Base-by-base conservation (phyloP, 2,888 invertebrate species). In the Amphipyra tragopoginis region DNA sequence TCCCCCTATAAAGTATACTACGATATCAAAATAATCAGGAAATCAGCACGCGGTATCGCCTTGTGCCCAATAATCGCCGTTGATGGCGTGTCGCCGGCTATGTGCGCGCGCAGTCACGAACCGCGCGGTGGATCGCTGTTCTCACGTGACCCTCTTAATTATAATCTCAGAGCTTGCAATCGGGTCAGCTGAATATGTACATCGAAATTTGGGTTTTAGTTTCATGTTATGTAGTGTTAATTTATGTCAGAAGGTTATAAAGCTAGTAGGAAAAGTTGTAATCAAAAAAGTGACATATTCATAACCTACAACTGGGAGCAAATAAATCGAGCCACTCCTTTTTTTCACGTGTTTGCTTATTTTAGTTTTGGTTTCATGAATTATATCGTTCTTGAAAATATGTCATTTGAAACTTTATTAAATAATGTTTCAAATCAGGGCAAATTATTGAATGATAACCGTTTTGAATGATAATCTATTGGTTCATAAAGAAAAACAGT, bases 71-170 rank as follows among this genome's bases (percentile, higher is more conserved):
- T 87, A 84, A 83, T 79, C 73, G 75, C 79, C 60, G 68, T 58
- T 88, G 89, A 89, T 93, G 86, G 92, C 94, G 92, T 93, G 93
- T 92, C 90, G 86, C 86, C 81, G 80, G 73, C 74, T 39, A 44
- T 57, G 67, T 62, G 83, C 86, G 84, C 81, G 88, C 86, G 81
- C 86, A 86, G 90, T 93, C 93, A 93, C 93, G 93, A 92, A 90
- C 83, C 79, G 81, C 80, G 83, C 70, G 70, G 73, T 68, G 77
- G 73, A 75, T 75, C 82, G 81, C 84, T 79, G 82, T 88, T 90
- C 89, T 90, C 90, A 90, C 90, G 87, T 90, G 88, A 90, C 89
- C 88, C 84, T 89, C 86, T 90, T 91, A 90, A 90, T 91, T 91
- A 88, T 89, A 86, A 89, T 87, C 86, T 86, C 75, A 76, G 52